phyloP scores from a whole-genome alignment of 2,797 vertebrate genomes.

The Pangasius mekongensis region DNA sequence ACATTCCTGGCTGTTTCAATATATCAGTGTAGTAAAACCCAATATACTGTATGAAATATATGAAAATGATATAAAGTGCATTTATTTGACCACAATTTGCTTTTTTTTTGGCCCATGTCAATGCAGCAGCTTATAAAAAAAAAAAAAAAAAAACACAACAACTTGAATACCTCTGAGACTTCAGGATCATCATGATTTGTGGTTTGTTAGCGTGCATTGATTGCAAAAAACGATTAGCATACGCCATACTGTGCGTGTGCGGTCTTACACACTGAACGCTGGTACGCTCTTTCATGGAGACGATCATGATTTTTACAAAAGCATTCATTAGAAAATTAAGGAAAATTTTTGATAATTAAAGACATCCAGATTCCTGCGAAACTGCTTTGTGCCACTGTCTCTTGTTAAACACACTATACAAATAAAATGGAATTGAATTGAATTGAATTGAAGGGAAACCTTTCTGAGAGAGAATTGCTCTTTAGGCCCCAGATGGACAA shows the following conservation, averaged over 20 bases:
- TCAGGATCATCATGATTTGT: neutral
- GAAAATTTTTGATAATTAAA: neutral
- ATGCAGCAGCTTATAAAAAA: too few relatives aligned
- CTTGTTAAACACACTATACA: neutral
- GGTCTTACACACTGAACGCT: neutral
- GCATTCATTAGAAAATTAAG: neutral
- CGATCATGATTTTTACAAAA: too few relatives aligned
- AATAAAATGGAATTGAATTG: neutral
- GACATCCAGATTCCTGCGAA: neutral
- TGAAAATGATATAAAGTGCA: neutral
- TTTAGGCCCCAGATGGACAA: neutral
- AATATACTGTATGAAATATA: neutral
- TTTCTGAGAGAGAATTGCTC: neutral
- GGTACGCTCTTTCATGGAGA: neutral
- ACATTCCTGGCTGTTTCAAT: neutral
- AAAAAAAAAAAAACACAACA: neutral
- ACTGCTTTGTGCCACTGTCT: neutral
- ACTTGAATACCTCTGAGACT: neutral
- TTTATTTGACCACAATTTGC: neutral
- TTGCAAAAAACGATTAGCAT: too few relatives aligned
- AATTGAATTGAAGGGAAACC: neutral
- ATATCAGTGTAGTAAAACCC: neutral
- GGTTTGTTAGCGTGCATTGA: neutral
- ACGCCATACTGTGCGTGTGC: neutral
- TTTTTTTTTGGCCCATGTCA: neutral